Evolutionary conservation across 1,140 invertebrate genomes (phyloP).

Genomic region (Drosophila parvula): DNA sequence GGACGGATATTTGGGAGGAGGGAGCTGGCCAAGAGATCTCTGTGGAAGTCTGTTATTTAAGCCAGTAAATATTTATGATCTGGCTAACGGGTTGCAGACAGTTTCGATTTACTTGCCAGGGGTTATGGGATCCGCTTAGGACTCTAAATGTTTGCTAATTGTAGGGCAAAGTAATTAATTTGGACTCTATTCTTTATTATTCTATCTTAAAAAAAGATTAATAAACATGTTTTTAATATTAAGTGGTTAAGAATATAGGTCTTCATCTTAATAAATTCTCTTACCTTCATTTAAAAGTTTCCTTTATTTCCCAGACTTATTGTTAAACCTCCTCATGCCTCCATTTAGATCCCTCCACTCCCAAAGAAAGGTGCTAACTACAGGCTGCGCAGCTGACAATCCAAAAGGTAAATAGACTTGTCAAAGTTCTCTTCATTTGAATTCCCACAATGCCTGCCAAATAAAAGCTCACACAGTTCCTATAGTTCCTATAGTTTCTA

Average conservation of each 20-base stretch:
- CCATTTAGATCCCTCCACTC: neutral
- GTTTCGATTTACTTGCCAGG: conserved; percentile 30
- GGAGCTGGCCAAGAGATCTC: neutral
- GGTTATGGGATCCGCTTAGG: neutral
- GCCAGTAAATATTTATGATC: conserved; percentile 56
- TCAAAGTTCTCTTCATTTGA: conserved; percentile 70
- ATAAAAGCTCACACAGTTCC: conserved; percentile 42
- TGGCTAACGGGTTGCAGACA: conserved; percentile 49
- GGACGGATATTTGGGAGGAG: conserved; percentile 8
- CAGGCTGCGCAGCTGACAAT: conserved; percentile 49
- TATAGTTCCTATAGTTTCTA: neutral
- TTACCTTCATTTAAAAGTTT: neutral
- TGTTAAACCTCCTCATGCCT: neutral
- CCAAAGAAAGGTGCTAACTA: conserved; percentile 60
- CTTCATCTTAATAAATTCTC: neutral
- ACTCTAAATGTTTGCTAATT: conserved; percentile 16
- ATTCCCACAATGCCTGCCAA: conserved; percentile 59
- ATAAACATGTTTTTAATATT: neutral
- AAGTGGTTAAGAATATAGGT: too few species aligned
- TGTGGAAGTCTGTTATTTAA: conserved; percentile 43
- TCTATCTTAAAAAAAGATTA: neutral
- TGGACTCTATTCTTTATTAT: neutral
- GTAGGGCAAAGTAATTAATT: conserved; percentile 9
- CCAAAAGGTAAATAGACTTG: conserved; percentile 62
- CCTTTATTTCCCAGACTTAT: neutral